Evolutionary conservation across 1,140 invertebrate genomes (phyloP).

Genomic region (Pseudomyrmex dendroicus): DNA sequence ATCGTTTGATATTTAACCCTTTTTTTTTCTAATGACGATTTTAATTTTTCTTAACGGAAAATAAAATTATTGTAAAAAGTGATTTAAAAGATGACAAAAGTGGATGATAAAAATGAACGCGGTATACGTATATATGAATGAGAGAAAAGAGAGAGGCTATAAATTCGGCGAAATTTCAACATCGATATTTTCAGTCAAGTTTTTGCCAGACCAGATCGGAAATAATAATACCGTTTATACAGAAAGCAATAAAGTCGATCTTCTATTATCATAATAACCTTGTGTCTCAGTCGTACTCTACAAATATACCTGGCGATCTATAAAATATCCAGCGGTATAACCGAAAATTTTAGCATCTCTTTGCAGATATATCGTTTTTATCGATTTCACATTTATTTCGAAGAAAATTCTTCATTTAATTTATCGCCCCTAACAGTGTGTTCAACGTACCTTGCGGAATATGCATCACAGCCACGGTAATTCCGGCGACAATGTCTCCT

Average conservation of each 20-base stretch:
- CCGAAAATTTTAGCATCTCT: background rate
- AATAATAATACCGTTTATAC: background rate
- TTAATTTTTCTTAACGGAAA: background rate
- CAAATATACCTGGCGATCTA: background rate
- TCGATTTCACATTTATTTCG: background rate
- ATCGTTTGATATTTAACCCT: background rate
- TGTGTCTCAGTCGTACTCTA: background rate
- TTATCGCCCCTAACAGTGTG: background rate
- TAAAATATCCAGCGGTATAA: background rate
- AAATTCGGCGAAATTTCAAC: slow-evolving; percentile 1
- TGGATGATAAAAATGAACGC: background rate
- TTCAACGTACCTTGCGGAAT: slow-evolving; percentile 90
- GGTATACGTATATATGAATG: background rate
- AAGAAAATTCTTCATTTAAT: no score
- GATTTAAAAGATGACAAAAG: background rate
- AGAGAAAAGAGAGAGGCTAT: background rate
- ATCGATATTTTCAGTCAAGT: background rate
- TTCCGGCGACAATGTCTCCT: slow-evolving; percentile 87
- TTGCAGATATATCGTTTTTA: background rate
- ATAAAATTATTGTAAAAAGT: background rate
- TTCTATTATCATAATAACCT: background rate
- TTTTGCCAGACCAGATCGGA: background rate
- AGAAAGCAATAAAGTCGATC: background rate
- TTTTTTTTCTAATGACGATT: no score
- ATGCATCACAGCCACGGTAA: slow-evolving; percentile 92